Evolutionary conservation across 2,113 vertebrate species (phyloP).

Genomic region (Lamprotornis superbus): DNA sequence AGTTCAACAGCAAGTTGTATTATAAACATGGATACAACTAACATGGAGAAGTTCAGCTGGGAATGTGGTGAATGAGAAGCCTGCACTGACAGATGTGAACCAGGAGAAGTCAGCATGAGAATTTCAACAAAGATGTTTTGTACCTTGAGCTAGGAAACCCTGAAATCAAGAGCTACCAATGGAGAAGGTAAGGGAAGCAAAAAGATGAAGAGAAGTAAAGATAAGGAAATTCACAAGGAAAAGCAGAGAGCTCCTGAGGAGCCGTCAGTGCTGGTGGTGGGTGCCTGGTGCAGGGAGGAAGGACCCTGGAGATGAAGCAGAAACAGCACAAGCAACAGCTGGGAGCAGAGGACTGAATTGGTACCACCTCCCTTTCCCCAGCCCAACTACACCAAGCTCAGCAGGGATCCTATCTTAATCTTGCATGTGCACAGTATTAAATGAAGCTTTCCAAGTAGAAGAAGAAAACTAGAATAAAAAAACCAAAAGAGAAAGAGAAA

Average conservation of each 20-base stretch:
- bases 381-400: neutral
- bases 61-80: neutral
- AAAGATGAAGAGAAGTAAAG: neutral
- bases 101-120: neutral
- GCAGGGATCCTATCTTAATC: neutral
- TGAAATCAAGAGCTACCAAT: neutral
- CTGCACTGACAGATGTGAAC: neutral
- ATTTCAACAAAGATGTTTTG: neutral
- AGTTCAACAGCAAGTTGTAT: neutral
- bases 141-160: neutral
- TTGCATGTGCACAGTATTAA: neutral
- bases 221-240: neutral
- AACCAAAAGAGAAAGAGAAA: neutral
- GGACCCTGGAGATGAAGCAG: neutral
- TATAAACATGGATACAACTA: neutral
- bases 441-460: neutral
- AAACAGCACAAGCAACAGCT: neutral
- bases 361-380: neutral
- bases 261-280: accelerated
- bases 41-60: neutral
- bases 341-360: neutral
- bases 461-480: neutral
- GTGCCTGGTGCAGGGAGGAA: neutral
- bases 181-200: neutral
- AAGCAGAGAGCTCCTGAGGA: neutral